Base-by-base conservation (phyloP, 2,797 vertebrate species). In the Esox lucius region DNA sequence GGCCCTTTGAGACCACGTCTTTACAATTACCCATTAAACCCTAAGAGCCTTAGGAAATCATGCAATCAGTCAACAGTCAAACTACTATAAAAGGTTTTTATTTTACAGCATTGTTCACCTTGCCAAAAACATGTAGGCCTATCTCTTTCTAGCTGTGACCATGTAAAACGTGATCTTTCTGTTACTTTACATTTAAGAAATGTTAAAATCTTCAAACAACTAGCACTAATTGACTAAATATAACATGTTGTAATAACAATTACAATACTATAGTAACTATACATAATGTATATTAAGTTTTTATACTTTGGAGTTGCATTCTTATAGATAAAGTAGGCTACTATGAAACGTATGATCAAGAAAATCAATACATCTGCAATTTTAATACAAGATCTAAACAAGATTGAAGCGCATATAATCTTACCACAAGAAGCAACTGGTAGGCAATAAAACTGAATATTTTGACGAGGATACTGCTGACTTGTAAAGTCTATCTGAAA, bases 31-130 rank as follows among this genome's bases (percentile, higher is more conserved):
- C 28, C 5, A 19, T 53, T 53, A n/a, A 53, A 7, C 3, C 5
- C 19, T 68, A 1, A 8, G 17, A 28, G 66, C 75, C 56, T 24
- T 68, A n/a, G 65, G 46, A 49, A 26, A 22, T 75, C 68, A 76
- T 70, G 80, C 77, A 76, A 91, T 78, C 77, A 77, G 90, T 77
- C 84, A 91, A 70, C 28, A 85, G 78, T 89, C 87, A 64, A 88
- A 71, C 87, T 89, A 93, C 91, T 95, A 96, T 86, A 96, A 96
- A 93, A 96, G 94, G 90, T 53, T 78, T 94, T 97, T 97, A 97
- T 97, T 97, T 94, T 96, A 97, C 94, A 96, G 92, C 93, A 91
- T 94, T 91, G 93, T 95, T 93, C 92, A 91, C 91, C 93, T 94
- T 89, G 91, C 93, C 91, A 93, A 95, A 94, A 96, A 93, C 89